Base-by-base conservation (phyloP, 1,140 invertebrate species). In the Drosophila oshimai region DNA sequence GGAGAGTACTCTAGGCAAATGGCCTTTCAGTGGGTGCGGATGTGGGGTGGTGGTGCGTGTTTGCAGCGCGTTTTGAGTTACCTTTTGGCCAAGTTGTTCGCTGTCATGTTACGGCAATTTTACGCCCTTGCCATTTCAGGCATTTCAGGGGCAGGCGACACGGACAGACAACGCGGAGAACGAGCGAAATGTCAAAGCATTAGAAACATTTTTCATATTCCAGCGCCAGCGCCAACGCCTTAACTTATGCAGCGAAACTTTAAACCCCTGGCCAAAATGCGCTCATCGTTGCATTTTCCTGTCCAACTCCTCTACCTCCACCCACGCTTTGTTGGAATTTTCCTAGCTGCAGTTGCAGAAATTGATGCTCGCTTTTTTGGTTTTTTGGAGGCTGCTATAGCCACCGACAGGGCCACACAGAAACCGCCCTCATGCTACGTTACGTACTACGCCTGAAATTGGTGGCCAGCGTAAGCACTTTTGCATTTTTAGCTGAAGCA, bases 21-120 rank as follows among this genome's bases (percentile, higher is more conserved):
- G 65, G 69, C 69, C n/a, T 7, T n/a, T 12, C 31, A 28, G 33
- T 46, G 42, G 50, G 60, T 49, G 61, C 29, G 53, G 31, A n/a
- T 29, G 29, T 39, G 29, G 51, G 42, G 39, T 36, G 18, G 62
- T 53, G 65, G 36, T 87, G 80, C 80, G 80, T 86, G 80, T 69
- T 80, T 61, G 71, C 61, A 64, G 53, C 81, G 81, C 80, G 76
- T 86, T 86, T 84, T 86, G 76, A 86, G 80, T 75, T 86, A 86
- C 81, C 80, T 86, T 65, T 73, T 75, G 61, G 51, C 76, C 81
- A 75, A 80, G 80, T 80, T 86, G 80, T 86, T 76, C 81, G 81
- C 80, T 86, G 80, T 86, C 80, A 86, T 86, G 80, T 86, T 86
- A 86, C 80, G 81, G 81, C 80, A 86, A 86, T 86, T 86, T 86